These are phyloP conservation scores for Ennomos quercinarius DNA, from an alignment of 2,888 invertebrate genomes.

Conservation along the genomic window DNA sequence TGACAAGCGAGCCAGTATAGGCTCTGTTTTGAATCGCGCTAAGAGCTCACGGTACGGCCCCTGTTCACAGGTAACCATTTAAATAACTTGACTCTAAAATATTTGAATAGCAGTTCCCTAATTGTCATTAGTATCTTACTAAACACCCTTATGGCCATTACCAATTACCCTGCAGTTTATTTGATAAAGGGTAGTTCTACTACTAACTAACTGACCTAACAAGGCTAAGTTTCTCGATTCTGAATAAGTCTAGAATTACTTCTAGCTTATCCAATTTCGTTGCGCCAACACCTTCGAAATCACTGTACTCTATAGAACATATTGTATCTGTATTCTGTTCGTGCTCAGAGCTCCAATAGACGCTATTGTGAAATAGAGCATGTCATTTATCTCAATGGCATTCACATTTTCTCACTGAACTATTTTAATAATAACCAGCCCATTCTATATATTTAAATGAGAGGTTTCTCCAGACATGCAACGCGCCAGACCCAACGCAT, in stretches of 20 bases:
- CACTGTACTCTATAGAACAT: slow-evolving; percentile 18
- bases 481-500: slow-evolving; percentile 21
- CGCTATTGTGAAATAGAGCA: slow-evolving; percentile 39
- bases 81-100: too few relatives aligned
- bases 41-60: too few relatives aligned
- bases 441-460: slow-evolving; percentile 25
- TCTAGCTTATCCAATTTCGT: slow-evolving; percentile 47
- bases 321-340: slow-evolving; percentile 27
- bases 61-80: too few relatives aligned
- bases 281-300: slow-evolving; percentile 43
- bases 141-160: too few relatives aligned
- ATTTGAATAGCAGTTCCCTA: too few relatives aligned
- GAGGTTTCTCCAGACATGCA: slow-evolving; percentile 17
- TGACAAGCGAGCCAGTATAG: too few relatives aligned
- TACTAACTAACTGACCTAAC: too few relatives aligned
- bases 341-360: slow-evolving; percentile 30
- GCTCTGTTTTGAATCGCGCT: too few relatives aligned
- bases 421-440: slow-evolving; percentile 28
- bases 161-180: too few relatives aligned
- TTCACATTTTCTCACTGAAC: slow-evolving; percentile 34
- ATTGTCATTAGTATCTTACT: too few relatives aligned
- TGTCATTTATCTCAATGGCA: slow-evolving; percentile 36
- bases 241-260: slow-evolving; percentile 41
- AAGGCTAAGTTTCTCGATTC: slow-evolving; percentile 36
- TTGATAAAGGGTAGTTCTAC: slow-evolving; percentile 1